Percentiles rank a stretch among this genome's conserved stretches.
Evolutionary conservation across 2,797 vertebrate genomes (phyloP).

Genomic region (Malurus leucopterus): DNA sequence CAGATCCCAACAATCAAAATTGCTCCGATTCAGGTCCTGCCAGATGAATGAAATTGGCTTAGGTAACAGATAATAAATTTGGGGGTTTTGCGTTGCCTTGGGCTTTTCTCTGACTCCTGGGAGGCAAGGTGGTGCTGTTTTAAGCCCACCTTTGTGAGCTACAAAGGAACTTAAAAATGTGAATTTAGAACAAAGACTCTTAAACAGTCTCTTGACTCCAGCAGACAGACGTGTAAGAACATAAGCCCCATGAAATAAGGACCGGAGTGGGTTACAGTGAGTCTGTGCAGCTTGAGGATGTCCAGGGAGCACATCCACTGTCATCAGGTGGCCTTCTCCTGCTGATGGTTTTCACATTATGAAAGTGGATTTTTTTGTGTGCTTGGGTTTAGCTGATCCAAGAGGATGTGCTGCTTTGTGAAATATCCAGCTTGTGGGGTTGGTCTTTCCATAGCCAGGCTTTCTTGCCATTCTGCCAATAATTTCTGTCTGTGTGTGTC

Average conservation of each 20-base stretch:
- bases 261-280: not conserved
- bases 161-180: not conserved
- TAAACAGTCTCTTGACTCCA: not conserved
- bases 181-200: not conserved
- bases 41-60: not conserved
- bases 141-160: not conserved
- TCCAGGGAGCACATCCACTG: not conserved
- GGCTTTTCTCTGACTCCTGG: not conserved
- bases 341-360: not conserved
- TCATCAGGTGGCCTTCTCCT: not conserved
- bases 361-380: not conserved
- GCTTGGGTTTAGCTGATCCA: not conserved
- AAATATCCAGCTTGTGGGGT: not conserved
- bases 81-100: not conserved
- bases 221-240: not conserved
- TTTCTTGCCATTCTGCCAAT: not conserved
- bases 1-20: not conserved
- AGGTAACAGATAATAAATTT: not conserved
- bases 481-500: not conserved
- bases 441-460: accelerated
- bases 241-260: not conserved
- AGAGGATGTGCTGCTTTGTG: not conserved
- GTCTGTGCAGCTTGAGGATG: not conserved
- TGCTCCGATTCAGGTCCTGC: not conserved
- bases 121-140: not conserved